Evolutionary conservation across 2,797 vertebrate species (phyloP).

Genomic region (Octomys mimax): DNA sequence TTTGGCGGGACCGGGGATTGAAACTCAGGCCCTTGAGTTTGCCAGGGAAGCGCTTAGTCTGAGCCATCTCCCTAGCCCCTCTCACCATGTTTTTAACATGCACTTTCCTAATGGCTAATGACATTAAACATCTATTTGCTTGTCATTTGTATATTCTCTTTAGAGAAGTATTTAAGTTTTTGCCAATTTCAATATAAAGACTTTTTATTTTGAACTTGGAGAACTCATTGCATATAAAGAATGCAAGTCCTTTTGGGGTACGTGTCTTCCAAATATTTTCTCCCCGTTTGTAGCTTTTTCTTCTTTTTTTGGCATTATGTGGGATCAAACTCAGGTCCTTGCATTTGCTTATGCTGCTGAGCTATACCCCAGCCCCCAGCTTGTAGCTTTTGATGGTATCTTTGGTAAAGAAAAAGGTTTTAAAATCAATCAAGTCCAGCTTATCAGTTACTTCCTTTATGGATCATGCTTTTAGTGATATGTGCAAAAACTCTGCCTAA

Average conservation of each 20-base stretch:
- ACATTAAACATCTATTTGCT: not conserved
- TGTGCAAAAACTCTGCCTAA: not conserved
- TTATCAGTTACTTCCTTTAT: conserved; percentile 51
- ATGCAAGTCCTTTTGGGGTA: not conserved
- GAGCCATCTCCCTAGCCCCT: too few species aligned
- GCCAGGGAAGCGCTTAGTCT: too few species aligned
- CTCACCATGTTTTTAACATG: conserved; percentile 40
- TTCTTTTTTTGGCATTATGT: too few species aligned
- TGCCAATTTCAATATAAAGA: conserved; percentile 28
- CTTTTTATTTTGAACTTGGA: conserved; percentile 25
- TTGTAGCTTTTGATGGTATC: not conserved
- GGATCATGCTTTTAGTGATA: not conserved
- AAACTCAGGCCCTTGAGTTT: too few species aligned
- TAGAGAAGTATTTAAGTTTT: not conserved
- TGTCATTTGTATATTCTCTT: conserved; percentile 43
- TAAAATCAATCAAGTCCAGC: conserved; percentile 35
- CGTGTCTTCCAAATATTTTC: conserved; percentile 49
- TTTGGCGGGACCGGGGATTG: too few species aligned
- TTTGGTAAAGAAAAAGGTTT: conserved; percentile 18
- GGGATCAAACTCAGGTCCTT: too few species aligned
- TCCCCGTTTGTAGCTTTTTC: not conserved
- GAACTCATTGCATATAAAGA: conserved; percentile 21
- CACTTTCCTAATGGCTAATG: conserved; percentile 29
- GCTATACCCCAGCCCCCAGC: not conserved
- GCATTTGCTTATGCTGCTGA: too few species aligned